These are phyloP conservation scores for Monochamus alternatus DNA, from an alignment of 2,888 invertebrate species.

Conservation along the genomic window DNA sequence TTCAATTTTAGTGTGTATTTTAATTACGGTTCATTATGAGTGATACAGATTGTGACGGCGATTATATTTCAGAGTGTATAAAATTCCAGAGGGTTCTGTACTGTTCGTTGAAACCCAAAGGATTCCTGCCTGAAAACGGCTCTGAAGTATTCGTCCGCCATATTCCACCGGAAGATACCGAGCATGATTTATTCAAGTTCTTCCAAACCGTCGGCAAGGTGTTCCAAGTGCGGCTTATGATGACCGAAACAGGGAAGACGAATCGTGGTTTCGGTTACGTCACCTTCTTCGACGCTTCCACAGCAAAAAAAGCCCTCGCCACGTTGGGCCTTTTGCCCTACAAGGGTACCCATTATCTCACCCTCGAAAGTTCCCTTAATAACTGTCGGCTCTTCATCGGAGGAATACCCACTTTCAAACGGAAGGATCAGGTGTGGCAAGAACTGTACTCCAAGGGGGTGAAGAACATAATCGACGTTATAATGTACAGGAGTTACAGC, in stretches of 20 bases:
- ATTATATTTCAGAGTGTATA: slow-evolving; percentile 12
- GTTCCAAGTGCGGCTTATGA: slow-evolving; percentile 85
- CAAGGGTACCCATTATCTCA: slow-evolving; percentile 72
- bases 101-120: slow-evolving; percentile 75
- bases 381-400: slow-evolving; percentile 64
- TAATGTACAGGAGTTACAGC: slow-evolving; percentile 76
- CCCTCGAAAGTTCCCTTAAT: slow-evolving; percentile 53
- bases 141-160: slow-evolving; percentile 85
- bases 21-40: background rate
- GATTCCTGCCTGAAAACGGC: slow-evolving; percentile 75
- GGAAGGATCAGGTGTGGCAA: slow-evolving; percentile 76
- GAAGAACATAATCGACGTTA: slow-evolving; percentile 71
- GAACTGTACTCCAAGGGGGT: slow-evolving; percentile 72
- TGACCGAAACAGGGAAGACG: slow-evolving; percentile 72
- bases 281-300: slow-evolving; percentile 73
- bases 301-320: slow-evolving; percentile 72
- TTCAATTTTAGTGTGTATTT: too few relatives aligned
- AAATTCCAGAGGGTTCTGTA: slow-evolving; percentile 78
- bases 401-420: slow-evolving; percentile 71
- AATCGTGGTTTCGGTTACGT: slow-evolving; percentile 75
- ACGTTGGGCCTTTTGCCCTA: slow-evolving; percentile 37
- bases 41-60: background rate
- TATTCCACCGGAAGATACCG: slow-evolving; percentile 82
- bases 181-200: slow-evolving; percentile 82
- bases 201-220: slow-evolving; percentile 78